Percentiles rank a stretch among this genome's conserved stretches.
These are phyloP conservation scores for Prorops nasuta DNA, from an alignment of 1,140 invertebrate genomes.

Conservation along the genomic window DNA sequence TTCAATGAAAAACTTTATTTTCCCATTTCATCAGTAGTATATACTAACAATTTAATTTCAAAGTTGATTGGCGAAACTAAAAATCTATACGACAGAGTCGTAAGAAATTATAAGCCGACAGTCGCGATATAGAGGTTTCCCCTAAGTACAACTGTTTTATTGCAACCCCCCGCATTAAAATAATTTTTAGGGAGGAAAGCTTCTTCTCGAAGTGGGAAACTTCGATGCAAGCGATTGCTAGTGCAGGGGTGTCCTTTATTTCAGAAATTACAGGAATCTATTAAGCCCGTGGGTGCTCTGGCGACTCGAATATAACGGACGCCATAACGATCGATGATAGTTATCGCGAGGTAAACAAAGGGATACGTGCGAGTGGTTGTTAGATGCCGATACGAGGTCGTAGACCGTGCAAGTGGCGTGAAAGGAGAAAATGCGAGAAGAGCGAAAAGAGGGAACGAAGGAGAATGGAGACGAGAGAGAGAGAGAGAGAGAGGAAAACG, in stretches of 20 bases:
- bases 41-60: too few relatives aligned
- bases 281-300: conserved; percentile 4
- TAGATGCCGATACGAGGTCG: conserved; percentile 22
- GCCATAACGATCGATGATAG: conserved; percentile 25
- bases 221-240: too few relatives aligned
- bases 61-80: too few relatives aligned
- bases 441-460: conserved; percentile 1
- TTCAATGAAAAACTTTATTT: too few relatives aligned
- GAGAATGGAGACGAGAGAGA: conserved; percentile 7
- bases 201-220: too few relatives aligned
- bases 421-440: conserved; percentile 5
- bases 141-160: too few relatives aligned
- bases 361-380: conserved; percentile 15
- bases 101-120: too few relatives aligned
- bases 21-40: too few relatives aligned
- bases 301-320: conserved; percentile 5
- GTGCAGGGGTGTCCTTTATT: conserved; percentile 9
- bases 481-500: background rate
- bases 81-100: too few relatives aligned
- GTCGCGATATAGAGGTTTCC: too few relatives aligned
- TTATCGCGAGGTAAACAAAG: conserved; percentile 29
- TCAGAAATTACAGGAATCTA: conserved; percentile 22
- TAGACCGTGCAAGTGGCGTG: conserved; percentile 10
- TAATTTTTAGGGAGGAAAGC: too few relatives aligned
- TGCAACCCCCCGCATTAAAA: too few relatives aligned